Conservation (phyloP, 2,797 vertebrate species). For the Champsocephalus esox region DNA sequence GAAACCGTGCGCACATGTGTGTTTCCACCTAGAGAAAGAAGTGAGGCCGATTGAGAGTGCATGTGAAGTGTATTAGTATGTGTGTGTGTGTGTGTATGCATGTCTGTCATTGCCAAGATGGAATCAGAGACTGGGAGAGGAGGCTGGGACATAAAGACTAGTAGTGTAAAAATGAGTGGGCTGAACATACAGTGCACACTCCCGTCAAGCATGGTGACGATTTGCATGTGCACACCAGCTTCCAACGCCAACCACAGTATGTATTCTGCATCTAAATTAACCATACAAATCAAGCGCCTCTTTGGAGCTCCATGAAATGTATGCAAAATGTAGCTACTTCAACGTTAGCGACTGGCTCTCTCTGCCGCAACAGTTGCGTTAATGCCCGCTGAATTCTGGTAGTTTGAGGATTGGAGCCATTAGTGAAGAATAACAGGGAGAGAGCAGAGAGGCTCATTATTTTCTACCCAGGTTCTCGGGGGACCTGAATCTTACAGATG, state of each 20-base stretch:
- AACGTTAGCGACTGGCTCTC: slow-evolving; percentile 59
- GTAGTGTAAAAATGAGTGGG: slow-evolving; percentile 84
- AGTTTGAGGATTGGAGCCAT: slow-evolving; percentile 60
- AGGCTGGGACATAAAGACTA: slow-evolving; percentile 82
- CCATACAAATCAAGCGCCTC: slow-evolving; percentile 77
- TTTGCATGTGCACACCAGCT: slow-evolving; percentile 81
- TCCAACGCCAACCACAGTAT: slow-evolving; percentile 61
- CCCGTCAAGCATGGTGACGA: slow-evolving; percentile 78
- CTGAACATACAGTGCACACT: slow-evolving; percentile 78
- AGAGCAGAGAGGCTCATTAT: slow-evolving; percentile 44
- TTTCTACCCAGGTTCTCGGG: slow-evolving; percentile 30
- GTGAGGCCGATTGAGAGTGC: slow-evolving; percentile 64
- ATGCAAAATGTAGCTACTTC: slow-evolving; percentile 83
- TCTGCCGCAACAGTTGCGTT: slow-evolving; percentile 63
- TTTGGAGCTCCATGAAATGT: slow-evolving; percentile 79
- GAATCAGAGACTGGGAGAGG: slow-evolving; percentile 78
- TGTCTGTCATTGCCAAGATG: slow-evolving; percentile 79
- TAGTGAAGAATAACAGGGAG: slow-evolving; percentile 51
- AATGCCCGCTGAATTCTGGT: slow-evolving; percentile 58
- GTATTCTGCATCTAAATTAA: slow-evolving; percentile 83
- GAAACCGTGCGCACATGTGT: slow-evolving; percentile 72
- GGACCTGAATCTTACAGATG: slow-evolving; percentile 17
- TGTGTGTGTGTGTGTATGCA: slow-evolving; percentile 36
- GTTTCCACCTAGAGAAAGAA: slow-evolving; percentile 64
- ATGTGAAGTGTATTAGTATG: slow-evolving; percentile 50